Base-by-base conservation (phyloP, 2,113 vertebrate genomes). In the Heliornis fulica region DNA sequence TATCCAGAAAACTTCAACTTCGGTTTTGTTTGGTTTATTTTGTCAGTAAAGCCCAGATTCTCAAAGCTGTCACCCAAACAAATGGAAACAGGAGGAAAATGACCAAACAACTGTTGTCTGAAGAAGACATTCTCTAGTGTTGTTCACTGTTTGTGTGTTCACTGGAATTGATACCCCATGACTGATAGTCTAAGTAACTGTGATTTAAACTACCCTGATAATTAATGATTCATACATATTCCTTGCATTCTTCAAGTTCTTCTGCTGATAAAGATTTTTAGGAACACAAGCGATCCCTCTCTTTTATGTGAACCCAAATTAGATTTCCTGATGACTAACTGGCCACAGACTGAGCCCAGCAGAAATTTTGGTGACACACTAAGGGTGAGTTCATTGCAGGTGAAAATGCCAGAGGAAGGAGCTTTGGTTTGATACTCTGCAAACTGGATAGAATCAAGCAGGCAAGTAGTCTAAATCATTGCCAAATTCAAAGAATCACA, bases 131-230 rank as follows among this genome's bases (percentile, higher is more conserved):
- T 40, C 29, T 48, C 48, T 68, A 68, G 9, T 23, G 31, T 54
- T 72, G 89, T 59, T 31, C 46, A 45, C 7, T 63, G 7, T 26
- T 70, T 40, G 23, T 63, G 34, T 2, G 4, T 34, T 74, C 31
- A 23, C 4, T 78, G 26, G 36, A 23, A 64, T n/a, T 34, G 38
- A 16, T 25, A 77, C 2, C 2, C 22, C 25, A n/a, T 0, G 0
- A 80, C 3, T 59, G 22, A 7, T 38, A 51, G 5, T 63, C 46
- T 63, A 36, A 48, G 61, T 46, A 81, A 25, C 12, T 66, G 16
- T 45, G 5, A 25, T 59, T 38, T n/a, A 53, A 38, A 3, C 40
- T 63, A 21, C 43, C 34, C 19, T 50, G 18, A 63, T 36, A 85
- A 75, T 8, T 64, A 15, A 5, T 34, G 15, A 50, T 34, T 28